Conservation (phyloP, 2,113 vertebrate genomes). For the Entomyzon cyanotis region DNA sequence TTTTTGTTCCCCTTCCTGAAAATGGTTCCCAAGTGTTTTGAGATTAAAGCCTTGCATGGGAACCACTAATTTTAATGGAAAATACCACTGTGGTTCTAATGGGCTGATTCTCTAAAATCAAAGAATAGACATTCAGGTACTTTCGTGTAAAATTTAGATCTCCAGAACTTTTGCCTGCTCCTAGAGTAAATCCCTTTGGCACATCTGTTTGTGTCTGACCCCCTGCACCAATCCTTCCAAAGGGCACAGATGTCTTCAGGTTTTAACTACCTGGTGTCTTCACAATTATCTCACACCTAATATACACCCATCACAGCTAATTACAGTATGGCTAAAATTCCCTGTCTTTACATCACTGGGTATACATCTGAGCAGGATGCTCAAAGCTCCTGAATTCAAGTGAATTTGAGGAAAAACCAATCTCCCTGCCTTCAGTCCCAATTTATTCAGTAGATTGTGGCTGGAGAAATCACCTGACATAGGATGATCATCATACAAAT, state of each 20-base stretch:
- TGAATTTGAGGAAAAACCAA: background rate
- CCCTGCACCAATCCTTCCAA: rapidly evolving
- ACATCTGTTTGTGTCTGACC: rapidly evolving
- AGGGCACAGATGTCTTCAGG: background rate
- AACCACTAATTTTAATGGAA: background rate
- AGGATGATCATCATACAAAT: background rate
- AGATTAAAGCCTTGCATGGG: background rate
- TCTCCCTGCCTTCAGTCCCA: background rate
- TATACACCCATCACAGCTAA: background rate
- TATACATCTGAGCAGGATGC: background rate
- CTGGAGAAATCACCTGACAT: background rate
- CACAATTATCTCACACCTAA: background rate
- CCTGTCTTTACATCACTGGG: background rate
- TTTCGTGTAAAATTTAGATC: background rate
- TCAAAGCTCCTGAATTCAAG: background rate
- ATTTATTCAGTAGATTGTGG: background rate
- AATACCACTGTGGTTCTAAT: background rate
- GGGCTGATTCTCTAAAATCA: background rate
- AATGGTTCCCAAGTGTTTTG: background rate
- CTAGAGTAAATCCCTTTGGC: background rate
- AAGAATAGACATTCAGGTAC: background rate
- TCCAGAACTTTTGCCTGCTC: background rate
- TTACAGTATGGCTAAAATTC: background rate
- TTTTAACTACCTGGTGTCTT: background rate
- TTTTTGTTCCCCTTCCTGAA: background rate